A percentile compares a stretch with the other conserved stretches of the same genome.
These are phyloP conservation scores for Drosophila atripex DNA, from an alignment of 2,888 invertebrate species.

Conservation along the genomic window DNA sequence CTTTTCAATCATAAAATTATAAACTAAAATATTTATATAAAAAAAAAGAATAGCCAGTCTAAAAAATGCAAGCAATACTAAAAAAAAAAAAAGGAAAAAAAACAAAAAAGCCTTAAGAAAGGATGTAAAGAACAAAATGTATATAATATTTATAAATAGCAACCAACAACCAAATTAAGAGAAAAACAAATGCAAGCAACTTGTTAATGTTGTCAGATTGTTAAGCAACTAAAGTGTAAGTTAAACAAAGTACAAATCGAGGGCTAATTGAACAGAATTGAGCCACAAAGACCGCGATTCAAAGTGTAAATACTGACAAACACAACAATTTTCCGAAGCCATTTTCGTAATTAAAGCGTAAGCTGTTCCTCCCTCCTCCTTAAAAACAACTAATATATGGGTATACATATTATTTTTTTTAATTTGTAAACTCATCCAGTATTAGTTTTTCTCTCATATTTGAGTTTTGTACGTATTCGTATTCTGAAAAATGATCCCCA, in stretches of 20 bases:
- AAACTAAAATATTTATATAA: constrained; percentile 42
- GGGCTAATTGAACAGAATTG: constrained; percentile 59
- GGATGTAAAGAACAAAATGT: neutral
- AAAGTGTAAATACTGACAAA: constrained; percentile 31
- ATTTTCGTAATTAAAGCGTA: constrained; percentile 30
- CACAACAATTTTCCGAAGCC: constrained; percentile 31
- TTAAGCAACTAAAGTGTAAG: constrained; percentile 46
- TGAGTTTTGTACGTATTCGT: neutral
- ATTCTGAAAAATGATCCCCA: constrained; percentile 7
- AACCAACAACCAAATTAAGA: constrained; percentile 7
- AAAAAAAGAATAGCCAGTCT: constrained; percentile 53
- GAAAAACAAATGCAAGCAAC: constrained; percentile 9
- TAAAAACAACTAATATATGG: neutral
- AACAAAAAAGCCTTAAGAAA: constrained; percentile 28
- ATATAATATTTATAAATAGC: constrained; percentile 19
- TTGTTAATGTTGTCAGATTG: constrained; percentile 5
- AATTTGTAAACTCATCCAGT: neutral
- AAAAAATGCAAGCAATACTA: constrained; percentile 66
- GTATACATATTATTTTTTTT: constrained; percentile 13
- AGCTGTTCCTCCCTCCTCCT: neutral
- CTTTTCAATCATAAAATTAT: constrained; percentile 23
- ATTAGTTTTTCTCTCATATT: neutral
- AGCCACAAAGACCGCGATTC: constrained; percentile 23
- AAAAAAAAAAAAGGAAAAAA: constrained; percentile 39
- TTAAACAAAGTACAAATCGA: constrained; percentile 74